Evolutionary conservation across 2,888 invertebrate species (phyloP), one percentile per base, ranked within the genome.

Genomic region (Kryphioiulus occultus): DNA sequence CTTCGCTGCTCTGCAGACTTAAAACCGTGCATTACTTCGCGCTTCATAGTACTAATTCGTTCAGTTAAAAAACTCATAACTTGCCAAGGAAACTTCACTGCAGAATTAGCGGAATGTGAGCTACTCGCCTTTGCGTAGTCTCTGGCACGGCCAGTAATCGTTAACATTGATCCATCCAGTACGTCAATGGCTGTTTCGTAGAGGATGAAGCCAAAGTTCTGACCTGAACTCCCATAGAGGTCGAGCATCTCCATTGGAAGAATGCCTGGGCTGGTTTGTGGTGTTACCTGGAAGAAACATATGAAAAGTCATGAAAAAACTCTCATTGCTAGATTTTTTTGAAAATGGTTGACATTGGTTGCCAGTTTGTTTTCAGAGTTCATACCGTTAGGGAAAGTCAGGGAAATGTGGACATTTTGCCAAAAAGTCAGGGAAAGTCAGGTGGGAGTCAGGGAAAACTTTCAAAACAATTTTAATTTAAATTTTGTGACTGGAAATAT

Each of bases 201-300:
- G 30, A 85, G 42, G 26, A 47, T 47, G 47, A 44, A 85, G 9
- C 85, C 85, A 47, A 85, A 42, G 30, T 26, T n/a, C 22, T 85
- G 85, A 22, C 85, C 85, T 47, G 85, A 47, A 26, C 47, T 85
- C 10, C 47, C 85, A 85, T 85, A 44, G 42, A 85, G 10, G 47
- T 85, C 47, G 9, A 85, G 30, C 47, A 85, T 19, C 26, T 85
- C 85, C 85, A 85, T 85, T 44, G 85, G 47, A 85, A 85, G 85
- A 85, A 85, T 47, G 12, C 47, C 44, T 22, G 42, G n/a, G 30
- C 85, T 85, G n/a, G 19, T 19, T 47, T 85, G 85, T 4, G 85
- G 85, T 17, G 42, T 47, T 9, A 85, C 47, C 85, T 85, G 10
- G 22, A 10, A 68, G 22, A 9, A 68, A 19, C 53, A 68, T 26